Conservation (phyloP, 2,113 vertebrate genomes). For the Rhea americana region DNA sequence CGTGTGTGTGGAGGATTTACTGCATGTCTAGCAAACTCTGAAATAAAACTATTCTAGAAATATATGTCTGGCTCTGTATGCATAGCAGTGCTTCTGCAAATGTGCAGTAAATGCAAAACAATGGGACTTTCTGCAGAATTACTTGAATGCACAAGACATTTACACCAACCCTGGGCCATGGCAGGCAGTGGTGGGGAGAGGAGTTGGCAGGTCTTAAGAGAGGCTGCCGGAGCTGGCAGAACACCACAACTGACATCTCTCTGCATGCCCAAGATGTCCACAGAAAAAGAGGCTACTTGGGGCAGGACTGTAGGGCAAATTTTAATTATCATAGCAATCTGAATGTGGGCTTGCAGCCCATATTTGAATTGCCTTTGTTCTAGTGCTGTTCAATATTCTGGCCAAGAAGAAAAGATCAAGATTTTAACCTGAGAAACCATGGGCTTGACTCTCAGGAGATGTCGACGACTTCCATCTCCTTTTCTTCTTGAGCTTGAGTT, state of each 20-base stretch:
- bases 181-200: background rate
- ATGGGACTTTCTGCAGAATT: background rate
- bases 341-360: background rate
- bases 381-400: background rate
- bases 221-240: too few relatives aligned
- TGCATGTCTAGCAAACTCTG: background rate
- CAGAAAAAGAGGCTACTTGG: background rate
- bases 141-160: background rate
- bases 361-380: fast-evolving
- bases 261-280: too few relatives aligned
- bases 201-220: background rate
- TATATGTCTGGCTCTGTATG: background rate
- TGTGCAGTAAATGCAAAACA: background rate
- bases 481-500: background rate
- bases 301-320: background rate
- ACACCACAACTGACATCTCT: background rate
- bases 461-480: background rate
- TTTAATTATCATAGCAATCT: background rate
- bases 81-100: background rate
- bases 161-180: fast-evolving
- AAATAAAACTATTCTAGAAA: background rate
- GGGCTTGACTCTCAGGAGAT: background rate
- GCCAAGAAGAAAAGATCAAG: fast-evolving
- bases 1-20: background rate
- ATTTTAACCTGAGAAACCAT: background rate